phyloP scores from a whole-genome alignment of 1,140 invertebrate species.

The Octopus sinensis region DNA sequence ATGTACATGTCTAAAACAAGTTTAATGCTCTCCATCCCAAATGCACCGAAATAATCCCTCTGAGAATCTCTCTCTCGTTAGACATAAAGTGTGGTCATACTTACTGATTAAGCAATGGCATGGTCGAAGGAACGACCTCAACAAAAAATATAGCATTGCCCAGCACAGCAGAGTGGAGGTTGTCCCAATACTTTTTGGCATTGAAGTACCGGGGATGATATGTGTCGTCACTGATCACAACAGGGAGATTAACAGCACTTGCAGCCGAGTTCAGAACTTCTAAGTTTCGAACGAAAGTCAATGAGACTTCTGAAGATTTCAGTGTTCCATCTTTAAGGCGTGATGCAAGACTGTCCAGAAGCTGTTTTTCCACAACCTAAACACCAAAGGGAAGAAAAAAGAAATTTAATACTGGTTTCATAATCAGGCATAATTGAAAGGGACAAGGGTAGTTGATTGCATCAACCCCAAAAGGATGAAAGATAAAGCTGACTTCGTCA shows the following conservation, averaged over 20 bases:
- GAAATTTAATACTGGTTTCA: no score
- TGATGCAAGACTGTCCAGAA: slow-evolving; percentile 63
- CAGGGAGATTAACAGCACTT: slow-evolving; percentile 33
- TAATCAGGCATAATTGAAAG: no score
- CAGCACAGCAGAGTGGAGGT: slow-evolving; percentile 71
- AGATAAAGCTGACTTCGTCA: no score
- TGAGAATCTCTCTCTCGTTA: no score
- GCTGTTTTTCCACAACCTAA: slow-evolving; percentile 64
- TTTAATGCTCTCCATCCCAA: no score
- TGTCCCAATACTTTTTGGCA: slow-evolving; percentile 60
- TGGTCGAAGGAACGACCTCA: slow-evolving; percentile 76
- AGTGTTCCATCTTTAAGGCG: slow-evolving; percentile 61
- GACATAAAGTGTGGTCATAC: background rate
- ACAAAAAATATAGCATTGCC: slow-evolving; percentile 81
- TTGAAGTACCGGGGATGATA: slow-evolving; percentile 71
- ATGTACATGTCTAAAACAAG: no score
- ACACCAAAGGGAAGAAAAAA: background rate
- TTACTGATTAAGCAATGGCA: slow-evolving; percentile 67
- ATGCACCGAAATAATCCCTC: no score
- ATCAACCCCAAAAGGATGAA: no score
- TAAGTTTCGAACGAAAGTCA: slow-evolving; percentile 61
- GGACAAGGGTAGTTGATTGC: no score
- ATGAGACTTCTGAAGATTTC: slow-evolving; percentile 61
- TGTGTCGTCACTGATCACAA: slow-evolving; percentile 27
- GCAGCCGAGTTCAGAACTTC: slow-evolving; percentile 9